Evolutionary conservation across 2,888 invertebrate species (phyloP).

Genomic region (Caenorhabditis doughertyi): DNA sequence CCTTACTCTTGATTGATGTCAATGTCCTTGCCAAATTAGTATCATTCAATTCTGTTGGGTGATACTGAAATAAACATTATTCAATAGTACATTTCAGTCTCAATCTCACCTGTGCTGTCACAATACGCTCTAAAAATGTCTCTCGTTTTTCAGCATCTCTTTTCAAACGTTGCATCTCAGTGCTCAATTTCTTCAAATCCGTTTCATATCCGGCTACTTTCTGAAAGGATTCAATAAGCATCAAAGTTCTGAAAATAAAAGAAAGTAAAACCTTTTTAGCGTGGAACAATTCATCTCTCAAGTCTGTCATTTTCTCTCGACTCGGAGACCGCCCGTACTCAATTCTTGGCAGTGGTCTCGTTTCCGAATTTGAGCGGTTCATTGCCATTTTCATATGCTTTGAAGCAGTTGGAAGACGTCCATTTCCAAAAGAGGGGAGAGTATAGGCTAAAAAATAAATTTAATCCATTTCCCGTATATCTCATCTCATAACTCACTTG

Average conservation of each 20-base stretch:
- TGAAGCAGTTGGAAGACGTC: constrained; percentile 42
- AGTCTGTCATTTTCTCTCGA: constrained; percentile 59
- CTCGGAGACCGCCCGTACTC: constrained; percentile 59
- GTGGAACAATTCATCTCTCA: constrained; percentile 59
- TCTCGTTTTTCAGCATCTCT: constrained; percentile 69
- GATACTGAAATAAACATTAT: constrained; percentile 62
- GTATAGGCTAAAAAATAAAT: constrained; percentile 14
- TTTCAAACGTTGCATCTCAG: constrained; percentile 61
- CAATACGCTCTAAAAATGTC: constrained; percentile 64
- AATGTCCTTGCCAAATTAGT: constrained; percentile 68
- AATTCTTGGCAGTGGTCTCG: constrained; percentile 45
- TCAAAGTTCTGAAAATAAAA: not conserved
- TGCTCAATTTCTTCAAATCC: constrained; percentile 56
- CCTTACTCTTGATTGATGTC: constrained; percentile 58
- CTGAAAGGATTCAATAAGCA: constrained; percentile 17
- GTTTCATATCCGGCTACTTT: constrained; percentile 51
- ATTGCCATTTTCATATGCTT: constrained; percentile 37
- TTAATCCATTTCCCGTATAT: not conserved
- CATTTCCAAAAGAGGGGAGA: constrained; percentile 49
- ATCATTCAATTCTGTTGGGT: constrained; percentile 70
- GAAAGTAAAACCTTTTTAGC: constrained; percentile 52
- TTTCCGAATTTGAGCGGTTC: constrained; percentile 58
- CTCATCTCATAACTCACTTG: constrained; percentile 17
- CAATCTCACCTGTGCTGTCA: constrained; percentile 61
- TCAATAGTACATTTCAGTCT: not conserved